Evolutionary conservation across 2,797 vertebrate genomes (phyloP), one percentile per base, ranked within the genome.

Genomic region (Sylvia borin): DNA sequence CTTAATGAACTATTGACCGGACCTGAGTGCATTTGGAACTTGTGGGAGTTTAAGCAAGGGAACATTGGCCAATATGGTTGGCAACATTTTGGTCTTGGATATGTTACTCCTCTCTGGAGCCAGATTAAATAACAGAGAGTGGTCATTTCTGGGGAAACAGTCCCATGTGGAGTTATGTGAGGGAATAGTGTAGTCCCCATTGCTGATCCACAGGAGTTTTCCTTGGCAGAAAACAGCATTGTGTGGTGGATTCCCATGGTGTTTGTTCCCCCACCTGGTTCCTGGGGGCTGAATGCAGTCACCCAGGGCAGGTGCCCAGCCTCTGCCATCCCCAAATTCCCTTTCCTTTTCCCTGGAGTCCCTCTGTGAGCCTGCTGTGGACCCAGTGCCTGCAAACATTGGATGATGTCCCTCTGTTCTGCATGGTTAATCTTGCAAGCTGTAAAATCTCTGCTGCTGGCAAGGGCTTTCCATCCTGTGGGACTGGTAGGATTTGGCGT

Each of bases 331-430:
- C n/a, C 58, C 85, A 61, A n/a, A 11, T 36, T 53, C 38, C 60
- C 31, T 53, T 20, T 9, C 17, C 22, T 38, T 42, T 25, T 31
- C 31, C 51, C 71, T 75, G 31, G n/a, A 53, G 18, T 3, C 11
- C 4, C 26, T 17, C n/a, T 32, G 12, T 10, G 26, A 29, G 42
- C 1, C 1, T 61, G 20, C 4, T 32, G 34, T 6, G 25, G 20
- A 12, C 7, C 20, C 18, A 7, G 8, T 2, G 34, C 13, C 1
- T 32, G 47, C 29, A 22, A 13, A 5, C 5, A 0, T 7, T 7
- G 36, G 3, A 1, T 7, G 17, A 1, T 7, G 11, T 27, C 25
- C 40, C 25, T 18, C 90, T 84, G 36, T 4, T 38, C 66, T 42
- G 45, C 25, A 1, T 1, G 60, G 43, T 12, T 22, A 9, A n/a